Percentiles rank a stretch among this genome's conserved stretches.
Evolutionary conservation across 2,888 invertebrate genomes (phyloP).

Genomic region (Plebejus anna): DNA sequence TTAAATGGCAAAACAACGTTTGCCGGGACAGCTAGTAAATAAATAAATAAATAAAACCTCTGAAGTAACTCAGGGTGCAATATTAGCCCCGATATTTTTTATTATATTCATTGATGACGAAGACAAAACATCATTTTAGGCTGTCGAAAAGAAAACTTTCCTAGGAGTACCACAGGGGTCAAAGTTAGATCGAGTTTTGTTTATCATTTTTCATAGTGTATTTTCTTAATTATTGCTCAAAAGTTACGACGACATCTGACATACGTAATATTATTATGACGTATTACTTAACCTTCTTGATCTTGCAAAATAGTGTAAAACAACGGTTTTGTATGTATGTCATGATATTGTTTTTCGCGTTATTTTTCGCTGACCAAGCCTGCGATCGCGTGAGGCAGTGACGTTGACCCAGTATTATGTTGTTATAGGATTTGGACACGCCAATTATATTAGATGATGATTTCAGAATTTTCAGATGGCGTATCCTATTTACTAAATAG

Average conservation of each 20-base stretch:
- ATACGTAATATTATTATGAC: too few species aligned
- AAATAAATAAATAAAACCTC: too few species aligned
- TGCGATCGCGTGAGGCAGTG: neutral
- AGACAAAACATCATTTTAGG: too few species aligned
- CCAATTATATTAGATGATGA: neutral
- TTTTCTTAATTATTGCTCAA: too few species aligned
- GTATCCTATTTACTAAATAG: too few species aligned
- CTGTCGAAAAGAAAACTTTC: too few species aligned
- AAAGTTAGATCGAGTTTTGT: too few species aligned
- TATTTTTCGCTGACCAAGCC: slow-evolving; percentile 18
- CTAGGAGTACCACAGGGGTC: too few species aligned
- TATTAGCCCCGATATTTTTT: neutral
- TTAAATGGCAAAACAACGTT: too few species aligned
- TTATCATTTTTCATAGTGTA: neutral
- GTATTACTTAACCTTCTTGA: neutral
- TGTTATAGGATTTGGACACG: neutral
- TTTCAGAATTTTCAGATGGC: neutral
- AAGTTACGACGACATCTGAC: too few species aligned
- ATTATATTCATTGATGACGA: neutral
- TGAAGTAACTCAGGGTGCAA: neutral
- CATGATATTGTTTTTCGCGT: neutral
- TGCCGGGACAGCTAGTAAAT: too few species aligned
- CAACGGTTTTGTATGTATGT: neutral
- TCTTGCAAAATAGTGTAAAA: neutral
- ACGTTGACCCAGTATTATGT: neutral